Conservation (phyloP, 2,113 vertebrate species). For the Catagonus wagneri region DNA sequence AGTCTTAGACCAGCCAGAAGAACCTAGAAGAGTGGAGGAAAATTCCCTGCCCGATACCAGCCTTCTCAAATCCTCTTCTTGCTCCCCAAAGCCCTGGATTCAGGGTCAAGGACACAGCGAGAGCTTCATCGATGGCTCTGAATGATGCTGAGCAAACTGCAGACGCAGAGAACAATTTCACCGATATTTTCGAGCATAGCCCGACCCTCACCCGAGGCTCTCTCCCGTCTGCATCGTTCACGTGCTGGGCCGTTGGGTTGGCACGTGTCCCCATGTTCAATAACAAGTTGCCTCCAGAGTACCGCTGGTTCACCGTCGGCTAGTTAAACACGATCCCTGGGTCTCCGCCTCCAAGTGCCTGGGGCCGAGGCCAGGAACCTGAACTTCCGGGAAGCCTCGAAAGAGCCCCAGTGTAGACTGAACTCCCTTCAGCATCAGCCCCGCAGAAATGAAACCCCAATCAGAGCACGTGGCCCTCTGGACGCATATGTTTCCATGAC, state of each 20-base stretch:
- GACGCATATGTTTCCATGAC: slow-evolving; percentile 66
- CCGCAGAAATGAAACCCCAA: not conserved
- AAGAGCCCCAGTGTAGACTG: rapidly evolving
- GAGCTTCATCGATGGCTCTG: not conserved
- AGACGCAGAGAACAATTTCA: not conserved
- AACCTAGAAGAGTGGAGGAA: not conserved
- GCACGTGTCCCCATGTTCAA: not conserved
- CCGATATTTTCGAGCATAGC: no score
- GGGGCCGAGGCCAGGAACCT: not conserved
- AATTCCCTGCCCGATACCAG: not conserved
- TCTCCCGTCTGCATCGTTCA: not conserved
- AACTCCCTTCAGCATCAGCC: not conserved
- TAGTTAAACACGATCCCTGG: not conserved
- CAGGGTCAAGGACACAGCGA: not conserved
- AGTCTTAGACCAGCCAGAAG: not conserved
- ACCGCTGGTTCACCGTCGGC: not conserved
- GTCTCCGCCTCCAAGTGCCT: not conserved
- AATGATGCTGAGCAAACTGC: not conserved
- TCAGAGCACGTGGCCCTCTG: not conserved
- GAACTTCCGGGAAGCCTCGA: not conserved
- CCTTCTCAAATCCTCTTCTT: not conserved
- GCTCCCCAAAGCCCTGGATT: not conserved
- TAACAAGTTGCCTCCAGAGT: not conserved
- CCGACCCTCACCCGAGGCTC: not conserved
- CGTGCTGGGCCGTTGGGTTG: not conserved